Conservation (phyloP, 2,113 vertebrate genomes). For the Nerophis lumbriciformis region DNA sequence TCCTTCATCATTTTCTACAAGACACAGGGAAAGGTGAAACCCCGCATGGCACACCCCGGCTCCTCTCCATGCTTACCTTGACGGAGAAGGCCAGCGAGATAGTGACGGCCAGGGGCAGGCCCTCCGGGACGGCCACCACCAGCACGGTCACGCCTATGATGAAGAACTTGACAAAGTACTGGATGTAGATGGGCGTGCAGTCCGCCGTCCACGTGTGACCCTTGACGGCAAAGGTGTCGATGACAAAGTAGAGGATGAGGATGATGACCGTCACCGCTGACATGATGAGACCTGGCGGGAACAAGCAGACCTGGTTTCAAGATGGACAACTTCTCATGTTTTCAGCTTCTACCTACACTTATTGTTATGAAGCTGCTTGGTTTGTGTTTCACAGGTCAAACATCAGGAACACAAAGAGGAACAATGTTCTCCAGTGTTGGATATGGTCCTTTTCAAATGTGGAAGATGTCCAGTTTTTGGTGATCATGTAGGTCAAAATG, state of each 20-base stretch:
- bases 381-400: too few relatives aligned
- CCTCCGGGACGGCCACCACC: conserved; percentile 94
- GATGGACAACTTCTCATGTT: too few relatives aligned
- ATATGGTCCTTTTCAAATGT: too few relatives aligned
- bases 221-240: conserved; percentile 84
- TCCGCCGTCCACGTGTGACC: conserved; percentile 77
- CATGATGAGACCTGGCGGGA: conserved; percentile 85
- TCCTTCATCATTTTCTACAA: conserved; percentile 99
- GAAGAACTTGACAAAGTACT: conserved; percentile 98
- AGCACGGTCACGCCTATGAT: conserved; percentile 95
- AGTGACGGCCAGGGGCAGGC: conserved; percentile 90
- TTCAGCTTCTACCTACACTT: not conserved
- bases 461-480: too few relatives aligned
- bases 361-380: not conserved
- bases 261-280: conserved; percentile 90
- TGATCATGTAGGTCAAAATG: too few relatives aligned
- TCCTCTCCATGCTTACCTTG: conserved; percentile 73
- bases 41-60: not conserved
- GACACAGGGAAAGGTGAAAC: not conserved
- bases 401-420: too few relatives aligned
- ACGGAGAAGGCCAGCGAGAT: conserved; percentile 96
- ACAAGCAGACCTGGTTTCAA: not conserved
- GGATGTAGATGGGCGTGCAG: conserved; percentile 93
- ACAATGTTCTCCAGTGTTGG: too few relatives aligned
- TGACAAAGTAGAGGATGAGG: conserved; percentile 91